phyloP scores from a whole-genome alignment of 1,140 invertebrate species.

The Drosophila prosaltans region DNA sequence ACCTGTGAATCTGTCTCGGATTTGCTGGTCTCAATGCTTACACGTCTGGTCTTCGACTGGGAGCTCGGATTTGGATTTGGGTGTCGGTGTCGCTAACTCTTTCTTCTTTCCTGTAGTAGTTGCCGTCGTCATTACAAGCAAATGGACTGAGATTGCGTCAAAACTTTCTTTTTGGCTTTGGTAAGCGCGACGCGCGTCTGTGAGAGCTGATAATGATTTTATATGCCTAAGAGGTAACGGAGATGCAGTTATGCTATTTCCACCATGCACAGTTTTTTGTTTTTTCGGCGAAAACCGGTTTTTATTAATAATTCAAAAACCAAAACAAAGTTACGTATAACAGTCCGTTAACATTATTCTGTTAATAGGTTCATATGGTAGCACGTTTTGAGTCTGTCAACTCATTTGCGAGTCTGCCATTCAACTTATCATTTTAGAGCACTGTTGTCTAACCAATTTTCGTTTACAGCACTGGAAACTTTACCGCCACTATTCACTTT shows the following conservation, averaged over 20 bases:
- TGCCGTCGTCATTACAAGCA: constrained; percentile 68
- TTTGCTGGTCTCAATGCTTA: neutral
- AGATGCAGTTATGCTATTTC: constrained; percentile 49
- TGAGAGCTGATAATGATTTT: constrained; percentile 41
- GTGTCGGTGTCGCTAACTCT: constrained; percentile 43
- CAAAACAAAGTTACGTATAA: constrained; percentile 32
- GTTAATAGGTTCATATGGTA: no score
- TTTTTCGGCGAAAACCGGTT: constrained; percentile 43
- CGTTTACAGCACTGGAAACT: no score
- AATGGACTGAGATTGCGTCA: constrained; percentile 68
- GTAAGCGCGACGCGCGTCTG: constrained; percentile 11
- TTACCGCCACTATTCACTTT: no score
- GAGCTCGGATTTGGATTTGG: neutral
- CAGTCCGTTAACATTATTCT: no score
- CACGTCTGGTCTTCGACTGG: neutral
- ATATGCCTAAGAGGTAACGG: constrained; percentile 18
- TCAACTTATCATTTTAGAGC: no score
- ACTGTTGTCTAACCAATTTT: no score
- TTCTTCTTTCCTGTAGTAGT: neutral
- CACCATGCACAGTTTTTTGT: constrained; percentile 23
- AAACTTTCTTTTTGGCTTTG: constrained; percentile 71
- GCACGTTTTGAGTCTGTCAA: no score
- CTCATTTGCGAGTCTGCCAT: no score
- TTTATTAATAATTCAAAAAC: constrained; percentile 27
- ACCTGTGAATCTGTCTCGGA: neutral